Percentiles rank a stretch among this genome's conserved stretches.
These are phyloP conservation scores for Collichthys lucidus DNA, from an alignment of 2,113 vertebrate genomes.

Conservation along the genomic window DNA sequence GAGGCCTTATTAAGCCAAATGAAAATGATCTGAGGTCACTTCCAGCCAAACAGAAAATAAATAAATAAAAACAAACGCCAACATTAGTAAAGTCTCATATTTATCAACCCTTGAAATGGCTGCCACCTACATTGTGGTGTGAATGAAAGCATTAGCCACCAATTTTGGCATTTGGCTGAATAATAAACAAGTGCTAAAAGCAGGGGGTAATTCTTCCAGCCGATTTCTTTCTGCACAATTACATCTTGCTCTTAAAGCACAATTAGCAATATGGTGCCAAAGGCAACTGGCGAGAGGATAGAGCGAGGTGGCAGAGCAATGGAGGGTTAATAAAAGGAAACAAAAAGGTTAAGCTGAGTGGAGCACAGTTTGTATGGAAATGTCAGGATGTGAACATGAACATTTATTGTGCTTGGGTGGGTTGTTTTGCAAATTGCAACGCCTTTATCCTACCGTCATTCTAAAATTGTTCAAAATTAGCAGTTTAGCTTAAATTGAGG, in stretches of 20 bases:
- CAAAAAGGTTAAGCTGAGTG: conserved; percentile 41
- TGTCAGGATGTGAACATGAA: conserved; percentile 38
- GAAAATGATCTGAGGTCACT: conserved; percentile 27
- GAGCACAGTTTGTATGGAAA: conserved; percentile 46
- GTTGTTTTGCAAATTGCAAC: conserved; percentile 19
- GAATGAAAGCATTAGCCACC: conserved; percentile 51
- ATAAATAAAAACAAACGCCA: conserved; percentile 6
- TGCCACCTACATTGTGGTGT: conserved; percentile 23
- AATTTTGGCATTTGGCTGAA: conserved; percentile 60
- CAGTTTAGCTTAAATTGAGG: conserved; percentile 10
- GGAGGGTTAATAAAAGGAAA: conserved; percentile 31
- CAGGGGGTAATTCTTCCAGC: conserved; percentile 56
- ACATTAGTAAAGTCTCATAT: conserved; percentile 5
- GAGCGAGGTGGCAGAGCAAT: conserved; percentile 24
- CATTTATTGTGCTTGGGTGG: conserved; percentile 11
- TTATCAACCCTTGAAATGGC: conserved; percentile 44
- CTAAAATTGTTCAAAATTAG: conserved; percentile 15
- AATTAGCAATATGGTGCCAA: conserved; percentile 59
- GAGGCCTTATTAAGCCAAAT: conserved; percentile 16
- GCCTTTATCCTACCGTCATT: conserved; percentile 25
- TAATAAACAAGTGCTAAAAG: conserved; percentile 72
- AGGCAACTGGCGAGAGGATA: conserved; percentile 20
- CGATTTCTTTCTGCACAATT: conserved; percentile 71
- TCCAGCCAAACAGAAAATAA: conserved; percentile 20
- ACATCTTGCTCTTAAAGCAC: conserved; percentile 63